These are phyloP conservation scores for Aviceda subcristata DNA, from an alignment of 2,113 vertebrate species.

Conservation along the genomic window DNA sequence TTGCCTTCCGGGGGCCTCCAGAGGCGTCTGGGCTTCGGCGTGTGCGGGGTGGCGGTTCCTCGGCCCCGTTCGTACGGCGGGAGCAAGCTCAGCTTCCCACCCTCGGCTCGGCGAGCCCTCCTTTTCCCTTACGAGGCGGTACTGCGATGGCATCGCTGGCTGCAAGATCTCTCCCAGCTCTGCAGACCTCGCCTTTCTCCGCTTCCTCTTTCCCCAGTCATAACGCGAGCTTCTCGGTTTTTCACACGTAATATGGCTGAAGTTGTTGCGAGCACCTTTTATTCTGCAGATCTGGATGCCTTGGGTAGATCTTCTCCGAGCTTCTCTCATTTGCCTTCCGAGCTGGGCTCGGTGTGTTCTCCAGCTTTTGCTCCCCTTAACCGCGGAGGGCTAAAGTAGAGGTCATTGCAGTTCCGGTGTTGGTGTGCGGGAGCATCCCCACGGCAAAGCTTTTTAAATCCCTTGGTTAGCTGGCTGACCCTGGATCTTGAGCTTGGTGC, in stretches of 20 bases:
- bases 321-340: fast-evolving
- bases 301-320: fast-evolving
- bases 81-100: fast-evolving
- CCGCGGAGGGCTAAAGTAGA: neutral
- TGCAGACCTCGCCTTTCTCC: neutral
- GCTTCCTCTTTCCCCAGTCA: fast-evolving
- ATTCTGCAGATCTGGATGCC: neutral
- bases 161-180: neutral
- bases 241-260: neutral
- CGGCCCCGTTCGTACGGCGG: neutral
- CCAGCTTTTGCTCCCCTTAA: neutral
- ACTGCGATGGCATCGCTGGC: neutral
- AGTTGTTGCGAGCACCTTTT: neutral
- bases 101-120: neutral
- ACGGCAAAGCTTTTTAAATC: neutral
- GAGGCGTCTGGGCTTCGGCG: neutral
- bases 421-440: neutral
- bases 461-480: neutral
- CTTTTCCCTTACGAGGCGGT: fast-evolving
- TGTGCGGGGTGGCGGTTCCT: neutral
- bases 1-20: neutral
- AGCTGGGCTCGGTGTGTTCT: neutral
- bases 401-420: neutral
- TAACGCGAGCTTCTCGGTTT: neutral
- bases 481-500: neutral